These are phyloP conservation scores for Phyllopteryx taeniolatus DNA, from an alignment of 2,113 vertebrate species.

Conservation along the genomic window DNA sequence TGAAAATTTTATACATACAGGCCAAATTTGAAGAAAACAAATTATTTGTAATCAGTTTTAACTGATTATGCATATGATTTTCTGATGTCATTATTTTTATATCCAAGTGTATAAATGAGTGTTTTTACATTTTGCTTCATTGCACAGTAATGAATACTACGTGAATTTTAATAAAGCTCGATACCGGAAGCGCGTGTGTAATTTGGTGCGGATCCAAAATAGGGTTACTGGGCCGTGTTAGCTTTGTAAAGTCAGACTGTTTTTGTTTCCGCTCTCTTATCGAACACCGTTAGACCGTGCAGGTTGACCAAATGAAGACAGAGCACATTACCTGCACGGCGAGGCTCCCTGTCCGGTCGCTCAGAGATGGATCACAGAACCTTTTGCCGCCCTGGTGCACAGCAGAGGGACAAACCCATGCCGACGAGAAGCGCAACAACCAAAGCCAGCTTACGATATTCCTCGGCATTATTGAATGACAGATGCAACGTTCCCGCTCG, in stretches of 20 bases:
- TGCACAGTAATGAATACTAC: too few species aligned
- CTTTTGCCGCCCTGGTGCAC: conserved; percentile 15
- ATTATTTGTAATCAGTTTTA: too few species aligned
- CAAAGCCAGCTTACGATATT: not conserved
- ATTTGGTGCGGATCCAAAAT: too few species aligned
- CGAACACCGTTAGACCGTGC: not conserved
- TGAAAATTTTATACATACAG: too few species aligned
- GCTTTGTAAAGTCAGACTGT: not conserved
- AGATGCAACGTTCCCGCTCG: not conserved
- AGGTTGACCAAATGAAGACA: not conserved
- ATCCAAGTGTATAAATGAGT: too few species aligned
- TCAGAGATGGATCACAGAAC: conserved; percentile 40
- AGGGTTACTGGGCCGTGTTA: too few species aligned
- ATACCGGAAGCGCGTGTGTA: too few species aligned
- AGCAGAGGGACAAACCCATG: conserved; percentile 9
- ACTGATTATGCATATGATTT: too few species aligned
- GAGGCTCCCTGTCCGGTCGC: conserved; percentile 30
- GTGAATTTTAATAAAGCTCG: too few species aligned
- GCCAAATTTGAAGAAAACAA: too few species aligned
- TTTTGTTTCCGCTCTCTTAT: not conserved
- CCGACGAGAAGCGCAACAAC: conserved; percentile 29
- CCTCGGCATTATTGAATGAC: conserved; percentile 19
- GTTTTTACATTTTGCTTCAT: too few species aligned
- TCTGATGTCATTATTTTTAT: too few species aligned
- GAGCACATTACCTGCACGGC: conserved; percentile 29